phyloP scores from a whole-genome alignment of 1,140 invertebrate genomes.

The Papilio machaon region DNA sequence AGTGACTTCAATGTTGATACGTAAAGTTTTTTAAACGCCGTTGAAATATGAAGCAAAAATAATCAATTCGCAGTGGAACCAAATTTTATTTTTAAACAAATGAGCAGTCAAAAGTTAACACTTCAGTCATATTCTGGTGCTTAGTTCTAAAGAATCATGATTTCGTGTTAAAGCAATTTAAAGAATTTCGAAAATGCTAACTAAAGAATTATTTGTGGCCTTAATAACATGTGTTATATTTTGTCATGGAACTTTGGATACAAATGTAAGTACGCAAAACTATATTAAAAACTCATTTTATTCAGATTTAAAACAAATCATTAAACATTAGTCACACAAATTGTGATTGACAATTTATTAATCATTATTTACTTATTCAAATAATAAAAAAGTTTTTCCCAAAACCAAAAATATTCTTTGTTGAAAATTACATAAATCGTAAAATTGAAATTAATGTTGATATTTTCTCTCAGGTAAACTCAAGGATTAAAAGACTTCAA shows the following conservation, averaged over 20 bases:
- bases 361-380: background rate
- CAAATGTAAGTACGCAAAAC: background rate
- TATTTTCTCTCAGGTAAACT: background rate
- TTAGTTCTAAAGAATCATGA: background rate
- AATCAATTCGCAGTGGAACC: background rate
- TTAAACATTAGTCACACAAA: background rate
- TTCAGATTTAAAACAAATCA: background rate
- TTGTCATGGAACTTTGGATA: background rate
- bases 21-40: background rate
- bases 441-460: background rate
- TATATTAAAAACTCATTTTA: background rate
- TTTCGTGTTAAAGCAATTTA: background rate
- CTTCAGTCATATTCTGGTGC: background rate
- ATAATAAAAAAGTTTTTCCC: background rate
- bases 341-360: background rate
- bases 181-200: background rate
- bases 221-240: background rate
- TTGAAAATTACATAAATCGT: background rate
- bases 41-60: background rate
- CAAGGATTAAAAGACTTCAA: background rate
- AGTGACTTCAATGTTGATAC: background rate
- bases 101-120: background rate
- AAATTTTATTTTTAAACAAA: slow-evolving; percentile 13
- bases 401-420: background rate
- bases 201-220: background rate